Evolutionary conservation across 2,797 vertebrate species (phyloP), one percentile per base, ranked within the genome.

Genomic region (Sebastes steindachneri): DNA sequence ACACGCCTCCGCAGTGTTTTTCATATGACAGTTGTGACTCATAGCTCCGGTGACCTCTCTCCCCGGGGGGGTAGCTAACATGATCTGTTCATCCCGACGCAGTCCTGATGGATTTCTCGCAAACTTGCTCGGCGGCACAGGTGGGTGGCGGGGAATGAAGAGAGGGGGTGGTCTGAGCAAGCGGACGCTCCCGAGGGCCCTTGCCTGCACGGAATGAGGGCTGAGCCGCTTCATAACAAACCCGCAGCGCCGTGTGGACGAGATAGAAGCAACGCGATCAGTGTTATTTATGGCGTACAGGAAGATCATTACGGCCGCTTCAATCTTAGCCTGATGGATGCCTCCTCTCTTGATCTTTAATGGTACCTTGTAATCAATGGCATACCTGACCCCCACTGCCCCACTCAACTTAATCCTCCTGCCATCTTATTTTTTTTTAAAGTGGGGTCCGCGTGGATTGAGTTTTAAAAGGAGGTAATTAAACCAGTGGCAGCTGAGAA

Each of bases 251-350:
- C 3, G 45, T 59, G 79, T 45, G 82, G 78, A 83, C 17, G 29
- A 92, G 85, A 90, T 80, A 79, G 91, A 85, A 76, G 87, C 89
- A 90, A 92, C 93, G 96, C 96, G 23, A 96, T 98, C 97, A 96
- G 93, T 91, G 96, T 98, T 97, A 98, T 99, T 97, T 98, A 99
- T 97, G 96, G 95, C 89, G 93, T 93, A 95, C 96, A 95, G 95
- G 96, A 97, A 96, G 96, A 97, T 98, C 97, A 97, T 99, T 98
- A 98, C 93, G 87, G 92, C 90, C 89, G 94, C 96, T 96, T 97
- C 97, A 96, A 92, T 96, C 96, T 95, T 93, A 94, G 95, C 95
- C 95, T 97, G 97, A 97, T 96, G 95, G 95, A 96, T 98, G 96
- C 96, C 94, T 96, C 95, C 95, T 95, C 93, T 93, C 92, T 92